These are phyloP conservation scores for Ypsolopha scabrella DNA, from an alignment of 2,888 invertebrate genomes.

Conservation along the genomic window DNA sequence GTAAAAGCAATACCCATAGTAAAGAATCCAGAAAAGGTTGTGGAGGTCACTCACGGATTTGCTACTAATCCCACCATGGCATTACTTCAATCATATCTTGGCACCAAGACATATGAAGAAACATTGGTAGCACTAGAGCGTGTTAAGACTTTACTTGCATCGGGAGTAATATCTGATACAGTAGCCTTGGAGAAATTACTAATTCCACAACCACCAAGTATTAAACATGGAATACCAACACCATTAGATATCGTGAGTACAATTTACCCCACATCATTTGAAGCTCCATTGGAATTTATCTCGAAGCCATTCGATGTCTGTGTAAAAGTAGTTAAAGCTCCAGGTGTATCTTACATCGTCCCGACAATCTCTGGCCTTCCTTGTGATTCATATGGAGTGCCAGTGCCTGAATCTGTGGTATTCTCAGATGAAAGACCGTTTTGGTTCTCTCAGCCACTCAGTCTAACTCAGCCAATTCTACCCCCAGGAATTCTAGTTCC, in stretches of 20 bases:
- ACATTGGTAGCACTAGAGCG: constrained; percentile 8
- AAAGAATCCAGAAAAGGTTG: neutral
- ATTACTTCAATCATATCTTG: constrained; percentile 9
- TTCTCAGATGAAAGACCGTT: neutral
- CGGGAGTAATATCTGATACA: constrained; percentile 6
- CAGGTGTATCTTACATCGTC: too few relatives aligned
- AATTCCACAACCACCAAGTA: neutral
- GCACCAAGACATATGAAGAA: constrained; percentile 7
- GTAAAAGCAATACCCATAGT: constrained; percentile 10
- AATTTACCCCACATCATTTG: neutral
- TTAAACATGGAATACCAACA: neutral
- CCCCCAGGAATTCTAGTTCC: too few relatives aligned
- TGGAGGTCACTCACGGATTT: neutral
- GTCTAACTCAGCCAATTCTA: too few relatives aligned
- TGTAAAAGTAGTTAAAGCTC: too few relatives aligned
- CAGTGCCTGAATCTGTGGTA: neutral
- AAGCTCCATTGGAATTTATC: neutral
- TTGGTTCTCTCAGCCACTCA: too few relatives aligned
- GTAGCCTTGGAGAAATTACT: neutral
- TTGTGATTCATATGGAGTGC: neutral
- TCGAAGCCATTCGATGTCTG: neutral
- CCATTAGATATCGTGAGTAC: neutral
- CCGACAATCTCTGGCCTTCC: neutral
- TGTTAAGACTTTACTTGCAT: constrained; percentile 8
- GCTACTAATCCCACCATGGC: constrained; percentile 5